Conservation (phyloP, 23 tunicate genomes). For the Phallusia fumigata region DNA sequence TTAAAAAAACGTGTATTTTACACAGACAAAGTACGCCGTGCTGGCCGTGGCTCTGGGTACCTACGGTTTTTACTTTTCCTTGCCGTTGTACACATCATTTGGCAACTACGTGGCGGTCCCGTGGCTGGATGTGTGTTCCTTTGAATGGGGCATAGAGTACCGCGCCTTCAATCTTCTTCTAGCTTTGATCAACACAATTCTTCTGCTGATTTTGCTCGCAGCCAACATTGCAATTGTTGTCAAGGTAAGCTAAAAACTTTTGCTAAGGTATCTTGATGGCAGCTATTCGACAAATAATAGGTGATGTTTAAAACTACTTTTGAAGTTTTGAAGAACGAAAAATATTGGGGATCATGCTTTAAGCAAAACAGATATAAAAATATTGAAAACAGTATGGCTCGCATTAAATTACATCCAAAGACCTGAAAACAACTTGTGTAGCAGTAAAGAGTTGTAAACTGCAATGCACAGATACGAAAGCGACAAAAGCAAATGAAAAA, state of each 20-base stretch:
- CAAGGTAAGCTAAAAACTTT: constrained; percentile 25
- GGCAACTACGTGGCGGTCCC: constrained; percentile 50
- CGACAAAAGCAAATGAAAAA: constrained; percentile 3
- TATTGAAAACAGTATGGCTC: too few relatives aligned
- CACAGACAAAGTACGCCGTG: constrained; percentile 30
- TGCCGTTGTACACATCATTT: constrained; percentile 53
- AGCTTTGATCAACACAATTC: constrained; percentile 8
- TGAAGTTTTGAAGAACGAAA: too few relatives aligned
- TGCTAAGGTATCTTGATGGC: too few relatives aligned
- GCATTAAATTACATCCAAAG: too few relatives aligned
- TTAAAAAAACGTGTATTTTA: too few relatives aligned
- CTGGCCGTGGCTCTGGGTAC: constrained; percentile 10
- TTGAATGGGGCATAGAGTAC: constrained; percentile 56
- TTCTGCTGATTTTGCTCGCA: constrained; percentile 30
- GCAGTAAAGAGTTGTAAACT: too few relatives aligned
- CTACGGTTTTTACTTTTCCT: constrained; percentile 35
- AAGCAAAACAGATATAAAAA: too few relatives aligned
- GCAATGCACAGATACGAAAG: background rate
- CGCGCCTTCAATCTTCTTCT: constrained; percentile 40
- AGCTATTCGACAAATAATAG: too few relatives aligned
- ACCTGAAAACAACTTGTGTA: too few relatives aligned
- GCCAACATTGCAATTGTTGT: constrained; percentile 48
- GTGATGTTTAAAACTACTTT: too few relatives aligned
- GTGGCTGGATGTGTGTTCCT: constrained; percentile 49
- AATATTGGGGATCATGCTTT: too few relatives aligned